Evolutionary conservation across 2,797 vertebrate species (phyloP).

Genomic region (Podarcis siculus): DNA sequence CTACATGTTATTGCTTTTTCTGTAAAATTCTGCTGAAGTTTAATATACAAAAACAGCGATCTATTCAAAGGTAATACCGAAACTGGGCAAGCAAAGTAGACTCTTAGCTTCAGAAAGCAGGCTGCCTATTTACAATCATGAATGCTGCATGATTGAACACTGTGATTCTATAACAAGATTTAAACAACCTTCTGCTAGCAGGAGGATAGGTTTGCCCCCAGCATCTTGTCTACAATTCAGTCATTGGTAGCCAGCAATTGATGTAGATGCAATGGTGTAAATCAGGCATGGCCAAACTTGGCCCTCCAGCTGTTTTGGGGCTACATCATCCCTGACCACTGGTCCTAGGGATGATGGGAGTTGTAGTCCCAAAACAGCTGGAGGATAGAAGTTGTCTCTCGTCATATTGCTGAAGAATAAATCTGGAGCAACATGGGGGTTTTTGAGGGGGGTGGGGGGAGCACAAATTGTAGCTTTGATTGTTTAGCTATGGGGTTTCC

Average conservation of each 20-base stretch:
- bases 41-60: constrained; percentile 61
- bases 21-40: constrained; percentile 71
- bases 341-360: too few species aligned
- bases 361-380: too few species aligned
- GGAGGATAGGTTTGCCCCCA: constrained; percentile 58
- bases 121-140: constrained; percentile 49
- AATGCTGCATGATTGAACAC: constrained; percentile 34
- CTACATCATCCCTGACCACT: too few species aligned
- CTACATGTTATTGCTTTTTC: constrained; percentile 68
- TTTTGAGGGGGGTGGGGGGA: background rate
- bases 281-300: too few species aligned
- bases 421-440: constrained; percentile 5
- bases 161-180: constrained; percentile 52
- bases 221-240: constrained; percentile 51
- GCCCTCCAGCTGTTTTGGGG: too few species aligned
- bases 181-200: constrained; percentile 65
- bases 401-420: constrained; percentile 18
- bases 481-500: constrained; percentile 44
- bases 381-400: constrained; percentile 40
- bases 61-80: constrained; percentile 60
- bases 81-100: constrained; percentile 36
- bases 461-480: constrained; percentile 44
- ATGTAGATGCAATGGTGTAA: constrained; percentile 34
- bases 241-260: constrained; percentile 18
- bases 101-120: constrained; percentile 54